Percentiles rank a stretch among this genome's conserved stretches.
These are phyloP conservation scores for Protophormia terraenovae DNA, from an alignment of 2,888 invertebrate genomes.

Conservation along the genomic window DNA sequence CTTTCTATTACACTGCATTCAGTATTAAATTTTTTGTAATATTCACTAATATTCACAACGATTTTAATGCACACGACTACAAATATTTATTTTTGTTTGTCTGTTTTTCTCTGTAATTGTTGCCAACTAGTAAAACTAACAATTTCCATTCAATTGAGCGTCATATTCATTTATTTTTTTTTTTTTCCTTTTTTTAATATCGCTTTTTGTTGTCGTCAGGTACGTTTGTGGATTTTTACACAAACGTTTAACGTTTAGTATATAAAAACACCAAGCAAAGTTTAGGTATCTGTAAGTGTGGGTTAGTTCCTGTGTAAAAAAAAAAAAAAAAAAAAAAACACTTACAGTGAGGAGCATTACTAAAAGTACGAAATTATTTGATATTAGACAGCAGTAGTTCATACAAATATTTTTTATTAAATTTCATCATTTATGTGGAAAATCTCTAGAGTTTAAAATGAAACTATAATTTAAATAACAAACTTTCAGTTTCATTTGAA, in stretches of 20 bases:
- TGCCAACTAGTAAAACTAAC: slow-evolving; percentile 44
- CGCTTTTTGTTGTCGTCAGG: not conserved
- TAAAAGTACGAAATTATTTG: not conserved
- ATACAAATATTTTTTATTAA: too few relatives aligned
- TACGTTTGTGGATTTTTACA: slow-evolving; percentile 29
- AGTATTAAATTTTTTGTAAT: not conserved
- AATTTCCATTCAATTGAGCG: slow-evolving; percentile 57
- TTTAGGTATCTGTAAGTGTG: not conserved
- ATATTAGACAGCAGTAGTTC: not conserved
- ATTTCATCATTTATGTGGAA: too few relatives aligned
- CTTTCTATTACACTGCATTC: not conserved
- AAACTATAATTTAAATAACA: too few relatives aligned
- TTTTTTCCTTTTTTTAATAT: not conserved
- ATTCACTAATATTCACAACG: not conserved
- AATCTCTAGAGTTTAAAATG: too few relatives aligned
- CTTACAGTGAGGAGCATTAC: not conserved
- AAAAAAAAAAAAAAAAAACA: too few relatives aligned
- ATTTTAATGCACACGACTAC: not conserved
- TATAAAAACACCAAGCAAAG: not conserved
- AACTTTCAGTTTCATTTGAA: too few relatives aligned
- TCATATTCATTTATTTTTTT: slow-evolving; percentile 8
- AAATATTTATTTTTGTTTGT: not conserved
- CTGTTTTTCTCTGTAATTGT: slow-evolving; percentile 22
- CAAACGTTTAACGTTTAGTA: slow-evolving; percentile 8
- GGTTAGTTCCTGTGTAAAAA: not conserved